phyloP scores from a whole-genome alignment of 2,888 invertebrate genomes.

The Hirudinaria manillensis region DNA sequence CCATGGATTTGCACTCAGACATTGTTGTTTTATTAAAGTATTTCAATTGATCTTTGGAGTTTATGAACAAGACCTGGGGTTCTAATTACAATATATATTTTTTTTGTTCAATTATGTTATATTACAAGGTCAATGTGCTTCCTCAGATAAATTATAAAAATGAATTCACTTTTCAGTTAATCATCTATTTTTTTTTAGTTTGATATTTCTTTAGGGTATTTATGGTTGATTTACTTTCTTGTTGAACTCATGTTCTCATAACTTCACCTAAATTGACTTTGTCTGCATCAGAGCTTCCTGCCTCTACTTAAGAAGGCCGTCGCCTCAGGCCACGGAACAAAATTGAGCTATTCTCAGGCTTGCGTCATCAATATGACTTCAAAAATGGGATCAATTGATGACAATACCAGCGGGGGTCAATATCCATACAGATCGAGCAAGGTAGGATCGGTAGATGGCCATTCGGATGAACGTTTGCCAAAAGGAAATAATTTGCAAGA shows the following conservation, averaged over 20 bases:
- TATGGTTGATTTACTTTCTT: too few relatives aligned
- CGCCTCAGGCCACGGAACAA: slow-evolving; percentile 52
- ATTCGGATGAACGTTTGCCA: too few relatives aligned
- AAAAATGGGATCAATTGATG: slow-evolving; percentile 70
- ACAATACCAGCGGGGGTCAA: slow-evolving; percentile 70
- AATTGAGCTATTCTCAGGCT: slow-evolving; percentile 57
- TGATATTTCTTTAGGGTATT: too few relatives aligned
- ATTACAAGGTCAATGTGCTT: neutral
- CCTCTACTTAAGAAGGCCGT: slow-evolving; percentile 58
- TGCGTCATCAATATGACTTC: slow-evolving; percentile 77
- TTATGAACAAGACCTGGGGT: too few relatives aligned
- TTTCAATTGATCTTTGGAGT: too few relatives aligned
- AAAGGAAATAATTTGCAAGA: too few relatives aligned
- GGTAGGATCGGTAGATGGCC: slow-evolving; percentile 61
- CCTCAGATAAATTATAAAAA: neutral
- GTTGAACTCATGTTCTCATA: too few relatives aligned
- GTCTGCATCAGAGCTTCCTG: slow-evolving; percentile 62
- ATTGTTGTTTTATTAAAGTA: too few relatives aligned
- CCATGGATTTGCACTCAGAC: too few relatives aligned
- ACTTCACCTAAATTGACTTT: too few relatives aligned
- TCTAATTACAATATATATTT: too few relatives aligned
- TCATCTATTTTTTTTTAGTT: neutral
- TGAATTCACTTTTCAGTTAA: neutral
- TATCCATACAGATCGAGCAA: slow-evolving; percentile 83
- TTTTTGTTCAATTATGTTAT: neutral